Conservation (phyloP, 2,797 vertebrate species). For the Myiothlypis chrysogaster region DNA sequence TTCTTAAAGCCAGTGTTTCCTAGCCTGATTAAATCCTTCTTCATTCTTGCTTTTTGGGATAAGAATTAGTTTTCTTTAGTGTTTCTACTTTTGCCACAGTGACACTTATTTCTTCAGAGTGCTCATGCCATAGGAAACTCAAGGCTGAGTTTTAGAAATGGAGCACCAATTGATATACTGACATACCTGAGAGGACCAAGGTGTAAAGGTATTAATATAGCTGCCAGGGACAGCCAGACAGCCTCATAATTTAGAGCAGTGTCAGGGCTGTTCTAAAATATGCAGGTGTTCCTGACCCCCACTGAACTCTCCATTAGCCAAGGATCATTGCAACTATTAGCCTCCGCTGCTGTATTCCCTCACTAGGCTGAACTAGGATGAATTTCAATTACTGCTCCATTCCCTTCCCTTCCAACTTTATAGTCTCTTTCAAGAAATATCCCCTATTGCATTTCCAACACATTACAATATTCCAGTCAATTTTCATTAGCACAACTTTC, state of each 20-base stretch:
- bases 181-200: not conserved
- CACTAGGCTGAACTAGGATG: slow-evolving; percentile 43
- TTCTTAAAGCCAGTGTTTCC: not conserved
- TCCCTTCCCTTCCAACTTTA: not conserved
- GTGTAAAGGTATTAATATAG: not conserved
- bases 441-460: slow-evolving; percentile 11
- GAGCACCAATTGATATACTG: not conserved
- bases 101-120: not conserved
- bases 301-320: slow-evolving; percentile 55
- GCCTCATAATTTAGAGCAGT: slow-evolving; percentile 15
- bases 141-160: not conserved
- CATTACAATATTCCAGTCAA: slow-evolving; percentile 56
- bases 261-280: slow-evolving; percentile 48
- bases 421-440: slow-evolving; percentile 26
- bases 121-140: not conserved
- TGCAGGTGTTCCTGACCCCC: slow-evolving; percentile 51
- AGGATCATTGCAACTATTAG: slow-evolving; percentile 66
- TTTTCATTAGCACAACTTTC: slow-evolving; percentile 40
- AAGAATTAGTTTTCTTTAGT: not conserved
- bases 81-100: not conserved
- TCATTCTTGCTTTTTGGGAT: not conserved
- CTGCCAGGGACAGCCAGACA: not conserved
- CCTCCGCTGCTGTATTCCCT: slow-evolving; percentile 36
- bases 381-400: slow-evolving; percentile 48
- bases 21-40: not conserved